phyloP scores from a whole-genome alignment of 2,797 vertebrate genomes.

The Macrochelys suwanniensis region DNA sequence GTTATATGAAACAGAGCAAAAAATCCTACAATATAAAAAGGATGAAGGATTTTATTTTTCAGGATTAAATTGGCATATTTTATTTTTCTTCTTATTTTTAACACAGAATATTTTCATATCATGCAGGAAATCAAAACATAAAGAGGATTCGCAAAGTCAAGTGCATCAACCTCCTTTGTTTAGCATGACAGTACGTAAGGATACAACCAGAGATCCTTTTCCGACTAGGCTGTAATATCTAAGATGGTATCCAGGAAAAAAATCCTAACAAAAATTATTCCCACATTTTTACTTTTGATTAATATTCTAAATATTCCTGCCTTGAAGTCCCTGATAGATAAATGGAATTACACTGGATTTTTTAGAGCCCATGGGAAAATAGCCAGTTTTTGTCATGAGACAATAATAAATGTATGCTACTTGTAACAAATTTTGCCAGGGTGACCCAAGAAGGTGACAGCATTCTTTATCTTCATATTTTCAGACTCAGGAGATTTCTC shows the following conservation, averaged over 20 bases:
- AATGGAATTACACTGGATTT: conserved; percentile 39
- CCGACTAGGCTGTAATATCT: background rate
- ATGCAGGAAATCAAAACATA: background rate
- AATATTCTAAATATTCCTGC: conserved; percentile 56
- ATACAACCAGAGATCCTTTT: background rate
- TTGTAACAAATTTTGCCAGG: conserved; percentile 42
- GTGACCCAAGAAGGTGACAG: background rate
- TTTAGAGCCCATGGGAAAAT: conserved; percentile 62
- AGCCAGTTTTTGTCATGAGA: conserved; percentile 45
- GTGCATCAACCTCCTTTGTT: background rate
- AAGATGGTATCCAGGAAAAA: conserved; percentile 28
- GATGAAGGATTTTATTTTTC: background rate
- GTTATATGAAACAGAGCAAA: background rate
- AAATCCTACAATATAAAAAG: background rate
- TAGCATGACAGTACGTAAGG: background rate
- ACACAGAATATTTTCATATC: background rate
- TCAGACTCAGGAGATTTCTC: background rate
- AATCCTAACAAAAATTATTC: conserved; percentile 41
- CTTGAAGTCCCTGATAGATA: background rate
- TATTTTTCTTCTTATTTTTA: background rate
- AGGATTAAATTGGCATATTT: background rate
- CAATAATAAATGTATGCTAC: conserved; percentile 62
- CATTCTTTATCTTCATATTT: background rate
- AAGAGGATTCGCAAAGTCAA: background rate
- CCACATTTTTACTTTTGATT: conserved; percentile 52